These are phyloP conservation scores for Cyprinus carpio DNA, from an alignment of 2,113 vertebrate genomes.

Conservation along the genomic window DNA sequence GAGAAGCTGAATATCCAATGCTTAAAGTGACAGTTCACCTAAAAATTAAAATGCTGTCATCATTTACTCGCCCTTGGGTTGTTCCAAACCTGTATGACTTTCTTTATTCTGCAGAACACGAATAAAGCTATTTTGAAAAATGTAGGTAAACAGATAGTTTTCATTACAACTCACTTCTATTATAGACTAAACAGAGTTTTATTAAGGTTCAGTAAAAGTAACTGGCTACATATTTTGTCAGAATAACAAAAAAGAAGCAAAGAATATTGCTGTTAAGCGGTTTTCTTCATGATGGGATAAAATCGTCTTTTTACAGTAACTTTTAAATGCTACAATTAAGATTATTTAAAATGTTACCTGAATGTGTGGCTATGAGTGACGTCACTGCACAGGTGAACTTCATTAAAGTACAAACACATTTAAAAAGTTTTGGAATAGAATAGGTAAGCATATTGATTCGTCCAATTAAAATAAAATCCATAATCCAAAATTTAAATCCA, in stretches of 20 bases:
- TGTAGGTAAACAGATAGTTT: background rate
- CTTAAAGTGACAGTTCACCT: background rate
- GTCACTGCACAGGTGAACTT: too few species aligned
- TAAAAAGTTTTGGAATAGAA: too few species aligned
- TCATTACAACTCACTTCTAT: background rate
- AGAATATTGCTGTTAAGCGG: too few species aligned
- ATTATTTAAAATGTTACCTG: too few species aligned
- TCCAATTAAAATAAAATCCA: too few species aligned
- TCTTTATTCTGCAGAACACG: background rate
- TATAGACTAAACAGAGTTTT: background rate
- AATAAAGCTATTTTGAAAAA: background rate
- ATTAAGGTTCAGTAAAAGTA: background rate
- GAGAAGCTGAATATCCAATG: background rate
- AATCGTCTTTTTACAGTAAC: too few species aligned
- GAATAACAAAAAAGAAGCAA: background rate
- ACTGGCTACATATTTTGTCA: background rate
- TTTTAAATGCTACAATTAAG: too few species aligned
- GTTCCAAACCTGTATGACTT: background rate
- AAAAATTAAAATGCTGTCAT: background rate
- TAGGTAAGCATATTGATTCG: too few species aligned
- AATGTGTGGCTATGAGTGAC: too few species aligned
- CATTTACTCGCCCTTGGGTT: background rate
- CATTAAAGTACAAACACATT: too few species aligned
- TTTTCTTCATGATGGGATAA: too few species aligned
- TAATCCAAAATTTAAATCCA: too few species aligned